Evolutionary conservation across 2,797 vertebrate species (phyloP).

Genomic region (Spondyliosoma cantharus): DNA sequence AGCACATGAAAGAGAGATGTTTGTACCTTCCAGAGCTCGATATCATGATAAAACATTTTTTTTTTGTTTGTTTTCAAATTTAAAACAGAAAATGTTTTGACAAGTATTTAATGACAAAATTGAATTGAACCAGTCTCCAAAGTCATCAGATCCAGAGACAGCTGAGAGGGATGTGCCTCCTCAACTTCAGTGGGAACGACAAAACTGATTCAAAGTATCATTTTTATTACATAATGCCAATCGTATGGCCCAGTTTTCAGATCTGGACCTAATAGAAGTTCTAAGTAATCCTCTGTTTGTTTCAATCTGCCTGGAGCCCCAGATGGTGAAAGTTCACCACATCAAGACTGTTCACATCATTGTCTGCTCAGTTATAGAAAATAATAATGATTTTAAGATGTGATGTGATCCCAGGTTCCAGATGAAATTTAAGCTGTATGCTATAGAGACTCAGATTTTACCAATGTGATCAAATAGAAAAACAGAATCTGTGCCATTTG

Average conservation of each 20-base stretch:
- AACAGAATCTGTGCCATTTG: background rate
- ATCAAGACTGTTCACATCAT: slow-evolving; percentile 38
- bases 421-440: background rate
- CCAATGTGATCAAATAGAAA: background rate
- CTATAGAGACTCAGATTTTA: background rate
- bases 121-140: slow-evolving; percentile 11
- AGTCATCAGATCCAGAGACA: slow-evolving; percentile 32
- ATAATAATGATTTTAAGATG: slow-evolving; percentile 8
- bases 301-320: slow-evolving; percentile 35
- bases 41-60: background rate
- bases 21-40: slow-evolving; percentile 12
- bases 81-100: slow-evolving; percentile 32
- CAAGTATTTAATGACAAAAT: slow-evolving; percentile 20
- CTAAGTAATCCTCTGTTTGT: slow-evolving; percentile 40
- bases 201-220: slow-evolving; percentile 26
- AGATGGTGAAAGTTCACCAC: slow-evolving; percentile 44
- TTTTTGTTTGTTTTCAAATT: slow-evolving; percentile 15
- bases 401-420: slow-evolving; percentile 16
- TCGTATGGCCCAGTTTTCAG: slow-evolving; percentile 21
- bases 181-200: slow-evolving; percentile 25
- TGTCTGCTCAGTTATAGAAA: slow-evolving; percentile 38
- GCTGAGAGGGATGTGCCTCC: background rate
- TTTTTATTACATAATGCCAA: slow-evolving; percentile 45
- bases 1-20: background rate
- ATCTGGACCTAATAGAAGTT: slow-evolving; percentile 54